phyloP scores from a whole-genome alignment of 2,888 invertebrate species.

The Pollenia amentaria region DNA sequence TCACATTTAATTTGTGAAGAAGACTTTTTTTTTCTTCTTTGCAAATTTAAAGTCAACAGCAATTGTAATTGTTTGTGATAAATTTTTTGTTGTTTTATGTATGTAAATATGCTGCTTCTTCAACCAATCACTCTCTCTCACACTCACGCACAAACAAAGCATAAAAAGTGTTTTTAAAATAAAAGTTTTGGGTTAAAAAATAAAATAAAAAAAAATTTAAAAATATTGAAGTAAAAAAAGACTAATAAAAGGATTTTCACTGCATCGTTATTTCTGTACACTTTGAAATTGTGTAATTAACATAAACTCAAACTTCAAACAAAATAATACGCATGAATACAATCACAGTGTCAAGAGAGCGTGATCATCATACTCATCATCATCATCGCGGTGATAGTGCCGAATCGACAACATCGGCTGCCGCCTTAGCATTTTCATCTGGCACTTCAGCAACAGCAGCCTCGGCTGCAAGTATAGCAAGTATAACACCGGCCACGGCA shows the following conservation, averaged over 20 bases:
- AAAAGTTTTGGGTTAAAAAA: conserved; percentile 34
- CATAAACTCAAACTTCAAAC: conserved; percentile 15
- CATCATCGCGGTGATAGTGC: conserved; percentile 76
- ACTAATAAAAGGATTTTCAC: conserved; percentile 53
- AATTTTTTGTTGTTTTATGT: conserved; percentile 26
- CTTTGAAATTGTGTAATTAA: conserved; percentile 33
- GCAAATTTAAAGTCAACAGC: conserved; percentile 31
- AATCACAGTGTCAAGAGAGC: conserved; percentile 84
- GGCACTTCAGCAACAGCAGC: conserved; percentile 68
- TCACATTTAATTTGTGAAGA: conserved; percentile 31
- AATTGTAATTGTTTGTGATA: conserved; percentile 43
- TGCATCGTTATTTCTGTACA: conserved; percentile 1
- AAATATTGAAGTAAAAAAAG: conserved; percentile 1
- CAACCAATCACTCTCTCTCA: conserved; percentile 16
- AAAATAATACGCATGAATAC: conserved; percentile 69
- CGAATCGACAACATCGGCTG: conserved; percentile 76
- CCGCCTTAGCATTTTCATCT: conserved; percentile 76
- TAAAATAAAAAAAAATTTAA: conserved; percentile 9
- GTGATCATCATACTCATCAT: conserved; percentile 78
- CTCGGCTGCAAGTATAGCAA: conserved; percentile 75
- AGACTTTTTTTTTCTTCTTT: background rate
- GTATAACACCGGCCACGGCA: conserved; percentile 66
- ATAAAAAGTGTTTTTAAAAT: conserved; percentile 28
- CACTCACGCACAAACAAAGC: background rate
- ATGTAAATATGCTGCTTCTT: conserved; percentile 65